Percentiles rank a stretch among this genome's conserved stretches.
These are phyloP conservation scores for Barypeithes pellucidus DNA, from an alignment of 2,888 invertebrate genomes.

Conservation along the genomic window DNA sequence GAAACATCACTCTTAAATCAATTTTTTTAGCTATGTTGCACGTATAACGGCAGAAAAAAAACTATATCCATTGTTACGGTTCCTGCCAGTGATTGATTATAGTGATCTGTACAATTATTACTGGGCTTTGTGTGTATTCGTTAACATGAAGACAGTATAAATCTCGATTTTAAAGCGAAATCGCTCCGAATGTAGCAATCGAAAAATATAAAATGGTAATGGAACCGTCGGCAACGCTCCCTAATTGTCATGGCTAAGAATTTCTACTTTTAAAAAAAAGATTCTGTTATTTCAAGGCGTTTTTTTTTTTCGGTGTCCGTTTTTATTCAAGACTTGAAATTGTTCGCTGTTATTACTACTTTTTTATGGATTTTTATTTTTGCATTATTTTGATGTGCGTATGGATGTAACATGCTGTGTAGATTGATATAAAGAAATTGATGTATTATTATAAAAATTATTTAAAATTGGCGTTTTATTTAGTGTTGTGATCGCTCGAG, in stretches of 20 bases:
- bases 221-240: too few relatives aligned
- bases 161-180: too few relatives aligned
- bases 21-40: conserved; percentile 29
- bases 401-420: conserved; percentile 67
- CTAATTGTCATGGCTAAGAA: conserved; percentile 24
- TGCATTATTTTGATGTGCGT: conserved; percentile 65
- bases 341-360: conserved; percentile 43
- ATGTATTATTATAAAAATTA: conserved; percentile 66
- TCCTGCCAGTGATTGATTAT: too few relatives aligned
- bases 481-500: too few relatives aligned
- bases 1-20: conserved; percentile 31
- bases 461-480: conserved; percentile 39
- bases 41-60: not conserved
- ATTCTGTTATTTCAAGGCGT: conserved; percentile 22
- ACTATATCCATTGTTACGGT: too few relatives aligned
- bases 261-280: conserved; percentile 29
- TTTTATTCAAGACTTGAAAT: conserved; percentile 40
- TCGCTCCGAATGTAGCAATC: too few relatives aligned
- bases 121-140: too few relatives aligned
- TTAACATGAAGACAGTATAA: too few relatives aligned
- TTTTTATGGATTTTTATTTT: conserved; percentile 55
- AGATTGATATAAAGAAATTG: conserved; percentile 67
- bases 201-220: too few relatives aligned
- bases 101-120: too few relatives aligned
- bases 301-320: conserved; percentile 3